Conservation (phyloP, 2,888 invertebrate genomes). For the Tortrix viridana region DNA sequence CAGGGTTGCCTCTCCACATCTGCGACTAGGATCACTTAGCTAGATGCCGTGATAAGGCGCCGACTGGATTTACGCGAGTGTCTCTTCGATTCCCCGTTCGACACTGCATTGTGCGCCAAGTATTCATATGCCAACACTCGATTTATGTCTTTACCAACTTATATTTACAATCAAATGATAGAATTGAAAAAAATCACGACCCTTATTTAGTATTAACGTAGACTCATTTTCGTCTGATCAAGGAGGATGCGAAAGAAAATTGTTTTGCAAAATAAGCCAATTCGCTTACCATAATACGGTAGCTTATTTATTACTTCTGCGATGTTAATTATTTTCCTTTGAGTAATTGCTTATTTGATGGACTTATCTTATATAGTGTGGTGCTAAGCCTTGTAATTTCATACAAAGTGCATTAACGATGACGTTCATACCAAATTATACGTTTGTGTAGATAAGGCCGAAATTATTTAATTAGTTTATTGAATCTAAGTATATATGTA, state of each 20-base stretch:
- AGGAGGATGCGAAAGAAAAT: constrained; percentile 8
- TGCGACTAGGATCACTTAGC: constrained; percentile 51
- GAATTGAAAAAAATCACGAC: constrained; percentile 22
- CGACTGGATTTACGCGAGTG: constrained; percentile 62
- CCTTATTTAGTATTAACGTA: constrained; percentile 33
- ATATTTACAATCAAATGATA: constrained; percentile 37
- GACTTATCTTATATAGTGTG: constrained; percentile 43
- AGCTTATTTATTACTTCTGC: constrained; percentile 67
- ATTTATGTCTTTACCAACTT: constrained; percentile 64
- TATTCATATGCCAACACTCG: constrained; percentile 76
- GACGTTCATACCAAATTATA: background rate
- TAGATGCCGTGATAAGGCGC: constrained; percentile 63
- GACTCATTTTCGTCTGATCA: constrained; percentile 30
- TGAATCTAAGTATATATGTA: no score
- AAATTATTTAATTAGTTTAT: background rate
- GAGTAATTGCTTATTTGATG: constrained; percentile 68
- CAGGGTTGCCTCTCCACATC: constrained; percentile 35
- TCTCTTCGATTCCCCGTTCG: constrained; percentile 51
- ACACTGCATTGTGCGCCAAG: constrained; percentile 68
- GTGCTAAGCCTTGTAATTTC: constrained; percentile 34
- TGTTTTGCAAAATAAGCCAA: constrained; percentile 35
- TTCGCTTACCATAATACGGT: constrained; percentile 58
- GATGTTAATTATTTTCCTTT: constrained; percentile 71
- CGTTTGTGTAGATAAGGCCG: background rate
- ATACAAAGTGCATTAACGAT: constrained; percentile 17